phyloP scores from a whole-genome alignment of 1,140 invertebrate species.

The Brachystomella parvula region DNA sequence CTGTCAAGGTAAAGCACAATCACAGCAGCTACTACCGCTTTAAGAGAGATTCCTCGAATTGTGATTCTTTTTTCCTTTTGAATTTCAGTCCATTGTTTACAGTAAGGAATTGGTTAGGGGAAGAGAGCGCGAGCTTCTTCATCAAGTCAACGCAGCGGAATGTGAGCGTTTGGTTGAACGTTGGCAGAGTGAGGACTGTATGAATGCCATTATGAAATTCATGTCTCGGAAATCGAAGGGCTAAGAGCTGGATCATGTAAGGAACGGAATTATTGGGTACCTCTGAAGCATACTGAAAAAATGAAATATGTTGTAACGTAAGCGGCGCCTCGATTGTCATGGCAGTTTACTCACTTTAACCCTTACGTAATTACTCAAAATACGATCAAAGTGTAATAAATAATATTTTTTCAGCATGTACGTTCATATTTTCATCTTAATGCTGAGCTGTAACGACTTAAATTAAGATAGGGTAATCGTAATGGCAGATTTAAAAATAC shows the following conservation, averaged over 20 bases:
- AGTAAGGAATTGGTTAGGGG: conserved; percentile 49
- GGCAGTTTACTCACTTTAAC: no score
- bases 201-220: conserved; percentile 52
- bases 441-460: no score
- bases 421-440: no score
- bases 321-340: no score
- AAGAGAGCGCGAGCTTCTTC: conserved; percentile 44
- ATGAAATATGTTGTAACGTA: no score
- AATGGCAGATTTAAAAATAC: neutral
- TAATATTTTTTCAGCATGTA: no score
- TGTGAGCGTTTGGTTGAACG: conserved; percentile 49
- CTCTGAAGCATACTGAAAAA: no score
- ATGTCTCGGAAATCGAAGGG: conserved; percentile 41
- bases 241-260: no score
- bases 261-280: no score
- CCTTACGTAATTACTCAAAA: no score
- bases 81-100: conserved; percentile 46
- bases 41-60: neutral
- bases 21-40: neutral
- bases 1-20: conserved; percentile 39
- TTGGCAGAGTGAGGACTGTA: conserved; percentile 56
- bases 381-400: no score
- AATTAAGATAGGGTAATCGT: no score
- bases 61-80: neutral
- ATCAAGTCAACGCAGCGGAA: conserved; percentile 50